Percentiles rank a stretch among this genome's conserved stretches.
These are phyloP conservation scores for Cettia cetti DNA, from an alignment of 2,113 vertebrate species.

Conservation along the genomic window DNA sequence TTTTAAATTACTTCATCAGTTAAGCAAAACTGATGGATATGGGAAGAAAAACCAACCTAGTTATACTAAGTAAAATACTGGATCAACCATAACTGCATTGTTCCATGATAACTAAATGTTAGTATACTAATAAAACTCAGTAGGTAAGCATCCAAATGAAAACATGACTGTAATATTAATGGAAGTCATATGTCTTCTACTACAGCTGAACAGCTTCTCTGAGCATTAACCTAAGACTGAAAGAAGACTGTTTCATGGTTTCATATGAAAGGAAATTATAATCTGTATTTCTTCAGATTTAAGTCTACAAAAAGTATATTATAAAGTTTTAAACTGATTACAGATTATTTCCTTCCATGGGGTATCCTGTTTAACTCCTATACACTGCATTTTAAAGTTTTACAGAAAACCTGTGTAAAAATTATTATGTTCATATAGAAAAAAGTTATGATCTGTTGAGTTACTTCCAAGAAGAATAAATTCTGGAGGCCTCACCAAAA, in stretches of 20 bases:
- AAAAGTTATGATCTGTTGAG: neutral
- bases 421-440: neutral
- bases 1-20: neutral
- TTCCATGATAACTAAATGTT: neutral
- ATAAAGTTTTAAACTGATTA: conserved; percentile 12
- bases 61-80: neutral
- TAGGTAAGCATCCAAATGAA: conserved; percentile 56
- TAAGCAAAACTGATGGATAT: neutral
- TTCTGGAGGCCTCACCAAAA: neutral
- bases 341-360: conserved; percentile 4
- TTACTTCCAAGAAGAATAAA: neutral
- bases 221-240: conserved; percentile 22
- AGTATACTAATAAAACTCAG: conserved; percentile 31
- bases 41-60: neutral
- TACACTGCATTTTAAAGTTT: conserved; percentile 26
- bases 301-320: neutral
- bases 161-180: conserved; percentile 43
- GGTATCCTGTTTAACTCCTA: conserved; percentile 3
- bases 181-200: conserved; percentile 31
- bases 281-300: conserved; percentile 26
- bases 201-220: conserved; percentile 36
- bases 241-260: conserved; percentile 5
- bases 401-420: neutral
- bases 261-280: conserved; percentile 28
- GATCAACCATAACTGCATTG: neutral